Conservation (phyloP, 2,888 invertebrate genomes). For the Hypercompe scribonia region DNA sequence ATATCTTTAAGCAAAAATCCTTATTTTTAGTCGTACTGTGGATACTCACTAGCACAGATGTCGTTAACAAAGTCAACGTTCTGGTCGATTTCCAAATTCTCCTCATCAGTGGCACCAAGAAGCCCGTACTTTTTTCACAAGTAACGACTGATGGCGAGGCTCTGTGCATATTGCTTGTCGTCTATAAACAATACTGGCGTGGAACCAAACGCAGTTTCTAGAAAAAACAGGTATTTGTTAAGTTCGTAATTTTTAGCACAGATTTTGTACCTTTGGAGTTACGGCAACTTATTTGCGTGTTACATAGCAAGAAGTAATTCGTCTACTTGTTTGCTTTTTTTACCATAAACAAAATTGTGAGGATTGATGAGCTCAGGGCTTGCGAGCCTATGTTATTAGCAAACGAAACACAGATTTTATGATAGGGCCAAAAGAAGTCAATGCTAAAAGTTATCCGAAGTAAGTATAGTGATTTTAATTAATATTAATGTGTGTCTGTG, state of each 20-base stretch:
- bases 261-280: neutral
- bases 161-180: constrained; percentile 87
- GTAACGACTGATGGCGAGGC: constrained; percentile 87
- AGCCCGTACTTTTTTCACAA: constrained; percentile 87
- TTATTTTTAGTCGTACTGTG: neutral
- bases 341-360: no score
- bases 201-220: constrained; percentile 88
- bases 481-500: no score
- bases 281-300: no score
- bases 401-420: no score
- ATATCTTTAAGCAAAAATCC: neutral
- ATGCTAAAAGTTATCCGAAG: no score
- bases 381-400: no score
- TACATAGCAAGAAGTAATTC: no score
- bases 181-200: constrained; percentile 88
- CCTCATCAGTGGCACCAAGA: constrained; percentile 84
- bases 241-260: neutral
- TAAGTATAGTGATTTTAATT: no score
- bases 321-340: no score
- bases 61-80: constrained; percentile 87
- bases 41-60: constrained; percentile 84
- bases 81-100: constrained; percentile 88
- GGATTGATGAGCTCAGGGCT: no score
- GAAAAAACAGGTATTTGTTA: constrained; percentile 11
- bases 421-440: no score